Evolutionary conservation across 1,140 invertebrate genomes (phyloP), one percentile per base, ranked within the genome.

Genomic region (Drosophila grimshawi): DNA sequence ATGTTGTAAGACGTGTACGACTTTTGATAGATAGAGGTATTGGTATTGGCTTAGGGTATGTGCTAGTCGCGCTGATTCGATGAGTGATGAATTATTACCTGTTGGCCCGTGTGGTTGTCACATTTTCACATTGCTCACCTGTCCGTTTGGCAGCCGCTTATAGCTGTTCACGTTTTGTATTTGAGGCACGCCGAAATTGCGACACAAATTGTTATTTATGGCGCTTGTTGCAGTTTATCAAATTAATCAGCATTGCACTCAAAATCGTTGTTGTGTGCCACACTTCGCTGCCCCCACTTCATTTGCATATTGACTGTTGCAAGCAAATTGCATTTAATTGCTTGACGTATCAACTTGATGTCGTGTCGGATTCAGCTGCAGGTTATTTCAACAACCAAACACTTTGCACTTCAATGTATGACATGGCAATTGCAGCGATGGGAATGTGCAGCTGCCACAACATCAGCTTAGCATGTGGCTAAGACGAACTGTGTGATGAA

Each of bases 251-350:
- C 52, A 33, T 35, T 48, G 60, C 76, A 68, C 11, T 49, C 32
- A 55, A 76, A 77, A 55, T 73, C 27, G 49, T 27, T 19, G 29
- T 30, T 10, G 29, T 27, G 19, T 46, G 29, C 33, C 11, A 19
- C 30, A 43, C 35, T 5, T 19, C 19, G 30, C 56, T 32, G 2
- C 29, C 46, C 4, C 61, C 33, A 11, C 56, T 35, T 39, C 45
- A 52, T 43, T 51, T 62, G 61, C 35, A 80, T 72, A 75, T 75
- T 56, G 62, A 3, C 71, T 52, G 60, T 46, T 43, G 62, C 65
- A 43, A 72, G 78, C 82, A 82, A 88, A 88, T 82, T 82, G 83
- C 83, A 77, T 57, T 86, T 80, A 88, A 86, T 86, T 88, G 80
- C 82, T 61, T 55, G 72, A 83, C 68, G 88, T 65, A 55, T 80